phyloP scores from a whole-genome alignment of 2,888 invertebrate genomes.

The Stenolophus ochropezus region DNA sequence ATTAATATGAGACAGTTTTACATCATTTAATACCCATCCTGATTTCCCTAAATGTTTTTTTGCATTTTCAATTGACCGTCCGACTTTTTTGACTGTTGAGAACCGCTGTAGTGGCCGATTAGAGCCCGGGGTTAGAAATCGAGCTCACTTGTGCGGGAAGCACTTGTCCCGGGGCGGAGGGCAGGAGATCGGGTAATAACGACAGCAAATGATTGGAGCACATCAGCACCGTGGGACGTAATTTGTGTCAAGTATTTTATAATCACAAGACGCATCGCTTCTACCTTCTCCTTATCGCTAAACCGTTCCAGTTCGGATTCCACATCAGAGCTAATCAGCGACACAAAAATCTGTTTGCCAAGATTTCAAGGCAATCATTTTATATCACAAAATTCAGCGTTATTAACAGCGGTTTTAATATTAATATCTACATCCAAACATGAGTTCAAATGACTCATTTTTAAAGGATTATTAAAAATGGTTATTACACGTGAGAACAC shows the following conservation, averaged over 20 bases:
- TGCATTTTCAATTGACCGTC: no score
- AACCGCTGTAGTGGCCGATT: not conserved
- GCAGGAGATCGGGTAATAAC: constrained; percentile 4
- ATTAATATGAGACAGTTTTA: no score
- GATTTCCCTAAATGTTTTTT: no score
- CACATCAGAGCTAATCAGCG: constrained; percentile 9
- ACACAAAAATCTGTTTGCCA: not conserved
- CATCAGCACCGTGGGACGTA: constrained; percentile 50
- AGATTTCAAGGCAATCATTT: not conserved
- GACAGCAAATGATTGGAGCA: constrained; percentile 23
- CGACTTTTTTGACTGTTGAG: not conserved
- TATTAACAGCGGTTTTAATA: no score
- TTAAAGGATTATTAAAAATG: no score
- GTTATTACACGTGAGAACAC: no score
- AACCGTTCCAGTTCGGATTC: constrained; percentile 21
- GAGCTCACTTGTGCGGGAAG: constrained; percentile 24
- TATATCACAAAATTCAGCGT: no score
- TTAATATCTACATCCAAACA: no score
- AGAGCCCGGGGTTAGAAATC: constrained; percentile 18
- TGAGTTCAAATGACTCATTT: no score
- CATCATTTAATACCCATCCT: no score
- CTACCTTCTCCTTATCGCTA: constrained; percentile 32
- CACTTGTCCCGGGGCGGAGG: not conserved
- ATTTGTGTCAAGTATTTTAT: constrained; percentile 60
- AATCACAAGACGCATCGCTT: constrained; percentile 51